phyloP scores from a whole-genome alignment of 2,113 vertebrate genomes.

The Entelurus aequoreus region DNA sequence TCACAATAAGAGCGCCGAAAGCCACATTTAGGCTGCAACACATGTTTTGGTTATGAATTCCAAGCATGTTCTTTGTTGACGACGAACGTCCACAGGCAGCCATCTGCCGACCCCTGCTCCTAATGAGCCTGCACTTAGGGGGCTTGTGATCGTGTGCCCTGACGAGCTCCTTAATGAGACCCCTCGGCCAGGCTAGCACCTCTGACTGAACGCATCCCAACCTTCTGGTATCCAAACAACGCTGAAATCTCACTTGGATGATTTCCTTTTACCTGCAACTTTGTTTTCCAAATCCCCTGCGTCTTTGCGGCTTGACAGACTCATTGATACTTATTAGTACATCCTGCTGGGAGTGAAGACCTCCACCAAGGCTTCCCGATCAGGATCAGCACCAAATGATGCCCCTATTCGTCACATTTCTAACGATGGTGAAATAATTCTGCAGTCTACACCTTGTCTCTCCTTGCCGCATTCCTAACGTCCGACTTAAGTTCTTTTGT shows the following conservation, averaged over 20 bases:
- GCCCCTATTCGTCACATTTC: no score
- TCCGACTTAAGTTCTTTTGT: no score
- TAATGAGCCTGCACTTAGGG: constrained; percentile 60
- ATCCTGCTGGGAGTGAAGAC: not conserved
- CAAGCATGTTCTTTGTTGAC: constrained; percentile 21
- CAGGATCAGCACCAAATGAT: not conserved
- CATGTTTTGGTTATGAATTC: not conserved
- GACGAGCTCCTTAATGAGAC: constrained; percentile 56
- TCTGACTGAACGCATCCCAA: constrained; percentile 32
- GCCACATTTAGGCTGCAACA: not conserved
- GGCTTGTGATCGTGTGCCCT: constrained; percentile 52
- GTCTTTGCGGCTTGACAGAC: no score
- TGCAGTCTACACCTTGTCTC: no score
- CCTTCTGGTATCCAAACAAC: constrained; percentile 11
- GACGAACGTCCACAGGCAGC: constrained; percentile 28
- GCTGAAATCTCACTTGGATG: constrained; percentile 40
- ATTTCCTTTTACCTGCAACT: no score
- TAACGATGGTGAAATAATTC: no score
- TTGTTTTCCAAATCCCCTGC: no score
- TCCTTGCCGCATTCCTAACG: no score
- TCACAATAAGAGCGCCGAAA: constrained; percentile 17
- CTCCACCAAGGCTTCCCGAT: not conserved
- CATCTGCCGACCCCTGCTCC: constrained; percentile 41
- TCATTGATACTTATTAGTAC: no score
- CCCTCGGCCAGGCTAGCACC: constrained; percentile 30